Conservation (phyloP, 2,797 vertebrate species). For the Rhinogobio ventralis region DNA sequence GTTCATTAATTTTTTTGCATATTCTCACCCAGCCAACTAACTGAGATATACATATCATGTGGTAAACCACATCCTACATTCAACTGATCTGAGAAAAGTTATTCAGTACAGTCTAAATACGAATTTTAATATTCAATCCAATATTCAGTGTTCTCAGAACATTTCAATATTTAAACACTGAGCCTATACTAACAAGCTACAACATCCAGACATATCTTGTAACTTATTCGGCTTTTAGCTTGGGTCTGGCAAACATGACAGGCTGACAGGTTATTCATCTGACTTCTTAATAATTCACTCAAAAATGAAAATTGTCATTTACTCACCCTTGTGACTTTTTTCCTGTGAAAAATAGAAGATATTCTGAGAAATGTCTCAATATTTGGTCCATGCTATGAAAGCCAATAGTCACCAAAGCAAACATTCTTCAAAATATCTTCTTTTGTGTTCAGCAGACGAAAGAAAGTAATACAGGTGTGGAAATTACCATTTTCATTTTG, state of each 20-base stretch:
- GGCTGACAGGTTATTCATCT: background rate
- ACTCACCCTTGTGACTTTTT: background rate
- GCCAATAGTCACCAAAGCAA: background rate
- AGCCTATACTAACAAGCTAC: conserved; percentile 2
- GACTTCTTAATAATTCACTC: background rate
- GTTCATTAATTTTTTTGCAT: background rate
- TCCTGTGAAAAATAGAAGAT: background rate
- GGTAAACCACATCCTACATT: background rate
- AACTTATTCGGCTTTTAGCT: background rate
- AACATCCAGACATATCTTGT: conserved; percentile 7
- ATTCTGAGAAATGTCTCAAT: background rate
- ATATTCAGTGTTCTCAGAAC: background rate
- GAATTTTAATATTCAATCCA: background rate
- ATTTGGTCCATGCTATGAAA: background rate
- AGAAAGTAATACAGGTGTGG: background rate
- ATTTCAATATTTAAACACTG: conserved; percentile 8
- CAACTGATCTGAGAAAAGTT: background rate
- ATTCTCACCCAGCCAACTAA: background rate
- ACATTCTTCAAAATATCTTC: background rate
- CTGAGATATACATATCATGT: background rate
- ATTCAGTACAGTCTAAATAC: background rate
- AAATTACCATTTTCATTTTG: background rate
- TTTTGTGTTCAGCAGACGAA: background rate
- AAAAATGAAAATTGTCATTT: background rate
- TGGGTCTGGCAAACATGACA: background rate